phyloP scores from a whole-genome alignment of 35 echinoderm and acorn worm genomes.

The Diadema setosum region DNA sequence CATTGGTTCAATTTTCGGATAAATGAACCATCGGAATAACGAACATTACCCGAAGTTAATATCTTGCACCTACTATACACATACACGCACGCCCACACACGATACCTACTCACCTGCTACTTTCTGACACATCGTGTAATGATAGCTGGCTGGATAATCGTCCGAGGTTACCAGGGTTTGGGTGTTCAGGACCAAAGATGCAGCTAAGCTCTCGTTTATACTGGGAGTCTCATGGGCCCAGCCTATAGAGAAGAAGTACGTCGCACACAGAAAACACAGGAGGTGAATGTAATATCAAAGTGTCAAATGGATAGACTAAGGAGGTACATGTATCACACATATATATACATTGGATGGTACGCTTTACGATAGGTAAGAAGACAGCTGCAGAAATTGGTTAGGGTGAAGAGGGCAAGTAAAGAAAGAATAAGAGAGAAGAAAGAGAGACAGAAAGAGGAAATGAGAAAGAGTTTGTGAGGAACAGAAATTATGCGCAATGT shows the following conservation, averaged over 20 bases:
- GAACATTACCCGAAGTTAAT: background rate
- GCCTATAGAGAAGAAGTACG: background rate
- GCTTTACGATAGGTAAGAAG: background rate
- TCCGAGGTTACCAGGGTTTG: background rate
- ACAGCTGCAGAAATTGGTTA: background rate
- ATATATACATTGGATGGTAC: background rate
- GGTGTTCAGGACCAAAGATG: background rate
- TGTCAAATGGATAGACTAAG: background rate
- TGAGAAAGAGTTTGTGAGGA: too few species aligned
- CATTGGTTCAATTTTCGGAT: background rate
- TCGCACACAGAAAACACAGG: background rate
- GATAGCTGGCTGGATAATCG: background rate
- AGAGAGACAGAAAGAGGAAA: too few species aligned
- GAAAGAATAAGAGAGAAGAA: too few species aligned
- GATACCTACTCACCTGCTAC: background rate
- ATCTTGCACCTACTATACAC: background rate
- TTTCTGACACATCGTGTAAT: background rate
- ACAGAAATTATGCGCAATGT: too few species aligned
- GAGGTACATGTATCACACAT: background rate
- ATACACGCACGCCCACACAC: background rate
- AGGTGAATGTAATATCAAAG: background rate
- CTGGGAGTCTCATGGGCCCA: background rate
- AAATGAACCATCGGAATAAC: background rate
- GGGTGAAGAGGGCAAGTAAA: background rate
- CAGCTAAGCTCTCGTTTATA: background rate